phyloP scores from a whole-genome alignment of 2,797 vertebrate genomes.

The Acipenser transmontanus region DNA sequence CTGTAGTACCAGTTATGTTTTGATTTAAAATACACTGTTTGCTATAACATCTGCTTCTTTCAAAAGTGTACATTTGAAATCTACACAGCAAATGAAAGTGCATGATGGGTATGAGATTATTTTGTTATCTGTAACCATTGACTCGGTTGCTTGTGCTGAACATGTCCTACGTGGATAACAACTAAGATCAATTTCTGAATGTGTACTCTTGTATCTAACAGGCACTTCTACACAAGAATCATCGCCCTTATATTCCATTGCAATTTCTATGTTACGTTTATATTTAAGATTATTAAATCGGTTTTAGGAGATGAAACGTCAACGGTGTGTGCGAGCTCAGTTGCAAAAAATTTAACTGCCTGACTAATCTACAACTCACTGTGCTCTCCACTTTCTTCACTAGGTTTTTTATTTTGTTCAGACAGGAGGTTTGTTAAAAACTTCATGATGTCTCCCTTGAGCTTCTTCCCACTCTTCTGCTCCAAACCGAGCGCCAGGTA shows the following conservation, averaged over 20 bases:
- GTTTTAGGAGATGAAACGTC: neutral
- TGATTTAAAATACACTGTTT: too few species aligned
- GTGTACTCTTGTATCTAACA: neutral
- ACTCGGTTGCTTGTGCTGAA: too few species aligned
- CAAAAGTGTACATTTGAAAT: too few species aligned
- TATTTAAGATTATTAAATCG: conserved; percentile 12
- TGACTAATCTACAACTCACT: conserved; percentile 25
- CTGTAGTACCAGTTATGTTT: too few species aligned
- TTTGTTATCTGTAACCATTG: too few species aligned
- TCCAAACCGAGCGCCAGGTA: conserved; percentile 57
- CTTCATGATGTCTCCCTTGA: conserved; percentile 49
- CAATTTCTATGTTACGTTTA: conserved; percentile 20
- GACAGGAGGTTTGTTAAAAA: conserved; percentile 53
- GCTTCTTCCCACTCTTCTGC: conserved; percentile 38
- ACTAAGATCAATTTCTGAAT: neutral
- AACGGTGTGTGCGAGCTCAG: too few species aligned
- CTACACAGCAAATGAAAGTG: too few species aligned
- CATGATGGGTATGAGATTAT: too few species aligned
- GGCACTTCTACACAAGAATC: neutral
- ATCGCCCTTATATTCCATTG: conserved; percentile 5
- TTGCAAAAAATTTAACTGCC: neutral
- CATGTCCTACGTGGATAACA: too few species aligned
- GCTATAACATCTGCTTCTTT: too few species aligned
- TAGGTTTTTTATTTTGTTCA: conserved; percentile 26
- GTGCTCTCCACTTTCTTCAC: conserved; percentile 29